These are phyloP conservation scores for Phyllopteryx taeniolatus DNA, from an alignment of 2,113 vertebrate genomes.

Conservation along the genomic window DNA sequence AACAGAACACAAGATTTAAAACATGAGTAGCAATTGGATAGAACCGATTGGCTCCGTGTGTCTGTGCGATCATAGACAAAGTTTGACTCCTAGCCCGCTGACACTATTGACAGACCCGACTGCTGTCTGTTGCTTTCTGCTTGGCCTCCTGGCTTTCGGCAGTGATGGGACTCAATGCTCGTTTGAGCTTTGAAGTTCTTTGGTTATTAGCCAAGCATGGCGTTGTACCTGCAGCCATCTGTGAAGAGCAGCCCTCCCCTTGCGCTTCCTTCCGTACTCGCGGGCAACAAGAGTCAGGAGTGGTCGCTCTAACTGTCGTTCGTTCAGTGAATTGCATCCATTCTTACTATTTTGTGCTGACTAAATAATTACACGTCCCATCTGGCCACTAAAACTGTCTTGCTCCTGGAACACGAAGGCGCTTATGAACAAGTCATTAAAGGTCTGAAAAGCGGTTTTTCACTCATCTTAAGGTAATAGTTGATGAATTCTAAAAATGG, in stretches of 20 bases:
- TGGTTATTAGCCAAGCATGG: conserved; percentile 67
- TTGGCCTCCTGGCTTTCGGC: conserved; percentile 53
- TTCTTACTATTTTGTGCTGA: background rate
- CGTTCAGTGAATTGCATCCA: conserved; percentile 11
- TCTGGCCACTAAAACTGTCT: conserved; percentile 8
- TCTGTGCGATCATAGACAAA: background rate
- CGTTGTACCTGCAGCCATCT: conserved; percentile 72
- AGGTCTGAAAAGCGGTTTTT: conserved; percentile 48
- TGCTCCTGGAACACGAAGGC: conserved; percentile 13
- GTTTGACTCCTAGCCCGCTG: conserved; percentile 44
- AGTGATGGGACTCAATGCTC: conserved; percentile 49
- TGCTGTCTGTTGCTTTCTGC: conserved; percentile 35
- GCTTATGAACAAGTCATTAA: conserved; percentile 53
- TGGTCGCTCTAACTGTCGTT: conserved; percentile 7
- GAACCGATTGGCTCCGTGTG: background rate
- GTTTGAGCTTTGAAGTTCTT: conserved; percentile 68
- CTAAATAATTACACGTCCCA: conserved; percentile 23
- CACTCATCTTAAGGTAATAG: conserved; percentile 25
- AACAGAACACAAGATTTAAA: background rate
- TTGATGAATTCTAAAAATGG: background rate
- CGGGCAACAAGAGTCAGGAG: conserved; percentile 36
- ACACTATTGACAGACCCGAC: conserved; percentile 44
- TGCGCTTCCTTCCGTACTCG: conserved; percentile 49
- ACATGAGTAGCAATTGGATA: background rate
- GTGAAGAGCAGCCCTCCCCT: conserved; percentile 60